phyloP scores from a whole-genome alignment of 2,888 invertebrate species.

The Thymelicus sylvestris region DNA sequence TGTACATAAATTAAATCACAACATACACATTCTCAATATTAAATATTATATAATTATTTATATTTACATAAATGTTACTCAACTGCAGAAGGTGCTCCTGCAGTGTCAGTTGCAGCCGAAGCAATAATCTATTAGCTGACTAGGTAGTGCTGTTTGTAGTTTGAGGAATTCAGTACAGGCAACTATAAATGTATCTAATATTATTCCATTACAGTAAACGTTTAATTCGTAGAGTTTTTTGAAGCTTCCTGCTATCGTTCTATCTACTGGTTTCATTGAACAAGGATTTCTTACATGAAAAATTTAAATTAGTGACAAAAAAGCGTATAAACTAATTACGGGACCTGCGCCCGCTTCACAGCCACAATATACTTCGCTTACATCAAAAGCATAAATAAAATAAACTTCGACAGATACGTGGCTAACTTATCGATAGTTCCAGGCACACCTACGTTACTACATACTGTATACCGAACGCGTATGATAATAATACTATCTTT shows the following conservation, averaged over 20 bases:
- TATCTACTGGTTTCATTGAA: slow-evolving; percentile 3
- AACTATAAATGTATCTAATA: slow-evolving; percentile 50
- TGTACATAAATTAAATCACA: slow-evolving; percentile 46
- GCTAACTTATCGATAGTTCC: slow-evolving; percentile 52
- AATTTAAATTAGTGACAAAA: slow-evolving; percentile 78
- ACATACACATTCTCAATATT: slow-evolving; percentile 44
- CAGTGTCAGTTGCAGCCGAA: slow-evolving; percentile 40
- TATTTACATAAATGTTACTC: slow-evolving; percentile 46
- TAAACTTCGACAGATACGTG: slow-evolving; percentile 65
- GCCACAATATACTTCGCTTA: slow-evolving; percentile 80
- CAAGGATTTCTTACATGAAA: slow-evolving; percentile 37
- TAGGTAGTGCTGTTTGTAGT: slow-evolving; percentile 62
- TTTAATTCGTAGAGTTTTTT: slow-evolving; percentile 24
- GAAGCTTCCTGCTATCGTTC: slow-evolving; percentile 9
- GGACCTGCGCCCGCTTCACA: slow-evolving; percentile 75
- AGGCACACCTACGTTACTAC: slow-evolving; percentile 59
- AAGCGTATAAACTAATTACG: slow-evolving; percentile 74
- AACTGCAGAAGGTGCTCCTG: slow-evolving; percentile 43
- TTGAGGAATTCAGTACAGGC: slow-evolving; percentile 52
- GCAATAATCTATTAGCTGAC: slow-evolving; percentile 61
- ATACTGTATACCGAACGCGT: slow-evolving; percentile 51
- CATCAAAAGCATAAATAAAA: slow-evolving; percentile 73
- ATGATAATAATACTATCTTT: slow-evolving; percentile 57
- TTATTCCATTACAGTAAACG: slow-evolving; percentile 39
- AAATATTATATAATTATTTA: slow-evolving; percentile 46